These are phyloP conservation scores for Tridacna crocea DNA, from an alignment of 2,888 invertebrate genomes.

Conservation along the genomic window DNA sequence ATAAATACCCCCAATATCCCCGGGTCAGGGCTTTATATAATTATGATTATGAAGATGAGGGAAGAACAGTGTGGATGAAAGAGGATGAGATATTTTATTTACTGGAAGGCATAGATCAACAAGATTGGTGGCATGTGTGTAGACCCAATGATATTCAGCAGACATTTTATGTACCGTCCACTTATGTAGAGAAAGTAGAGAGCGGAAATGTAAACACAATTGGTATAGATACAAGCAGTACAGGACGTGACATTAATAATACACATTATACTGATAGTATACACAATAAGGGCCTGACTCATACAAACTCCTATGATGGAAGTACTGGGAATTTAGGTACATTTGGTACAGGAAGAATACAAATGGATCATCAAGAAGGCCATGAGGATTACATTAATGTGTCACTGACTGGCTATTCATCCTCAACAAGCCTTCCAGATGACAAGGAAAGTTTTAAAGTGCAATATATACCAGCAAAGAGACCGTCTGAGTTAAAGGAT, in stretches of 20 bases:
- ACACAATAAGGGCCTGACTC: conserved; percentile 28
- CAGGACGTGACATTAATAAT: conserved; percentile 10
- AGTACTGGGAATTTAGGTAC: conserved; percentile 25
- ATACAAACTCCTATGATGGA: conserved; percentile 22
- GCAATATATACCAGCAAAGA: conserved; percentile 35
- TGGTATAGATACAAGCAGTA: conserved; percentile 10
- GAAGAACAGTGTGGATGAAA: conserved; percentile 65
- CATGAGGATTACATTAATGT: conserved; percentile 18
- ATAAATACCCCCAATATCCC: conserved; percentile 31
- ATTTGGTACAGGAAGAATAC: conserved; percentile 7
- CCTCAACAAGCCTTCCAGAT: not conserved
- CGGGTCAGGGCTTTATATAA: conserved; percentile 72
- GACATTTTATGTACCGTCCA: conserved; percentile 77
- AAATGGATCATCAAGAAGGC: conserved; percentile 21
- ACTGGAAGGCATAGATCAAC: conserved; percentile 52
- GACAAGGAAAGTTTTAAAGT: conserved; percentile 29
- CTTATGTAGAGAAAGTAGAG: conserved; percentile 72
- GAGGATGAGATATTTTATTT: conserved; percentile 70
- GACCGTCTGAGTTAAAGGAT: conserved; percentile 42
- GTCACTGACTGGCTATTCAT: not conserved
- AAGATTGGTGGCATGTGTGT: conserved; percentile 76
- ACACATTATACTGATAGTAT: conserved; percentile 31
- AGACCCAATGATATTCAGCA: conserved; percentile 61
- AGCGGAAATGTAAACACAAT: conserved; percentile 42
- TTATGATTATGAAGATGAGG: conserved; percentile 71